Percentiles rank a stretch among this genome's conserved stretches.
phyloP scores from a whole-genome alignment of 2,113 vertebrate species.

The Ictalurus furcatus region DNA sequence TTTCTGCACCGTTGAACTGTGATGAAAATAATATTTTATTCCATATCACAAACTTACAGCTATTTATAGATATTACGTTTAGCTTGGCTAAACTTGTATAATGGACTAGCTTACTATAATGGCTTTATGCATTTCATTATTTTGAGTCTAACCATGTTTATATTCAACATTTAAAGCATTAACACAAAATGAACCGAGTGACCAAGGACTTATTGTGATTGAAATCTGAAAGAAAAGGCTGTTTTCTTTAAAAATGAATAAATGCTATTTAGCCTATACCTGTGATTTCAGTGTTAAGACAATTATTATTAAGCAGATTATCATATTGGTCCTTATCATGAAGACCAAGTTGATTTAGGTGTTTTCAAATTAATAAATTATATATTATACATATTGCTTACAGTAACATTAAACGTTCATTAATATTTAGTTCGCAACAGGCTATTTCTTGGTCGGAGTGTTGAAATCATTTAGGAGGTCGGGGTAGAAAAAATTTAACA shows the following conservation, averaged over 20 bases:
- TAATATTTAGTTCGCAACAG: not conserved
- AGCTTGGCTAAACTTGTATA: not conserved
- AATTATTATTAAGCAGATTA: not conserved
- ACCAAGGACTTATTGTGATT: too few relatives aligned
- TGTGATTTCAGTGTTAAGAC: too few relatives aligned
- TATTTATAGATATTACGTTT: not conserved
- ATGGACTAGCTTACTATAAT: not conserved
- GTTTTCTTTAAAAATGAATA: not conserved
- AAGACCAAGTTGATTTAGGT: not conserved
- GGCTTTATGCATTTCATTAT: not conserved
- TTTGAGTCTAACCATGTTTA: not conserved
- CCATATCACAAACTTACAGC: not conserved
- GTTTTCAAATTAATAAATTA: not conserved
- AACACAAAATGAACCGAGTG: not conserved
- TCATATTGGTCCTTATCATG: not conserved
- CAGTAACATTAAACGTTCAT: not conserved
- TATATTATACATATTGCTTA: not conserved
- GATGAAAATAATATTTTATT: not conserved
- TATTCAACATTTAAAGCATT: not conserved
- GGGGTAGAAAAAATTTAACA: not conserved
- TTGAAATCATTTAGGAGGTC: not conserved
- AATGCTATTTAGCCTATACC: too few relatives aligned
- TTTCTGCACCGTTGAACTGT: not conserved
- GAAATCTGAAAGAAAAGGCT: not conserved
- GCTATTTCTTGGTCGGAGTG: not conserved